A percentile compares a stretch with the other conserved stretches of the same genome.
phyloP scores from a whole-genome alignment of 2,113 vertebrate genomes.

The Ranitomeya variabilis region DNA sequence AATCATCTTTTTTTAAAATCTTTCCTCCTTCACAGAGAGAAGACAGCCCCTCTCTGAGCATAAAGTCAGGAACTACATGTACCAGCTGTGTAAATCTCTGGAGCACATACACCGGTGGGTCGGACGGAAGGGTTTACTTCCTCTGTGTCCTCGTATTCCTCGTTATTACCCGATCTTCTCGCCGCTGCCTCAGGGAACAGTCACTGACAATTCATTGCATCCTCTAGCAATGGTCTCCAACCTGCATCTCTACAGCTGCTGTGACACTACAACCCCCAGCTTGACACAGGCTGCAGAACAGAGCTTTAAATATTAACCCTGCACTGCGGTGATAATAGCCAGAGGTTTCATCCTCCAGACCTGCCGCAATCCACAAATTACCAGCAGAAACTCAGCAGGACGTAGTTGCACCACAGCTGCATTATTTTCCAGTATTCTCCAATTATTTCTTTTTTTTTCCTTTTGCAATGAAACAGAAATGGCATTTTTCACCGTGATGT shows the following conservation, averaged over 20 bases:
- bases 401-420: too few species aligned
- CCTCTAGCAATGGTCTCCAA: neutral
- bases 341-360: too few species aligned
- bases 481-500: slow-evolving; percentile 89
- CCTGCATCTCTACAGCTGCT: neutral
- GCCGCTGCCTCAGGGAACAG: neutral
- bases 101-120: slow-evolving; percentile 82
- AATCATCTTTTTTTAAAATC: neutral
- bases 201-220: neutral
- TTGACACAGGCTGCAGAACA: neutral
- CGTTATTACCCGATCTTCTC: neutral
- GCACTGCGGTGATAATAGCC: too few species aligned
- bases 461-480: slow-evolving; percentile 70
- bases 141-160: neutral
- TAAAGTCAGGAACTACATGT: slow-evolving; percentile 77
- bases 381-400: too few species aligned
- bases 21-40: slow-evolving; percentile 70
- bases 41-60: slow-evolving; percentile 77
- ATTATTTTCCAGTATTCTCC: neutral
- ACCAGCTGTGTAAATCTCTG: slow-evolving; percentile 83
- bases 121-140: neutral
- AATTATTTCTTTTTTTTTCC: neutral
- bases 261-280: neutral
- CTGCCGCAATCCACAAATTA: too few species aligned
- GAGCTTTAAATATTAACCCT: too few species aligned